phyloP scores from a whole-genome alignment of 1,140 invertebrate species.

The Brachionus plicatilis region DNA sequence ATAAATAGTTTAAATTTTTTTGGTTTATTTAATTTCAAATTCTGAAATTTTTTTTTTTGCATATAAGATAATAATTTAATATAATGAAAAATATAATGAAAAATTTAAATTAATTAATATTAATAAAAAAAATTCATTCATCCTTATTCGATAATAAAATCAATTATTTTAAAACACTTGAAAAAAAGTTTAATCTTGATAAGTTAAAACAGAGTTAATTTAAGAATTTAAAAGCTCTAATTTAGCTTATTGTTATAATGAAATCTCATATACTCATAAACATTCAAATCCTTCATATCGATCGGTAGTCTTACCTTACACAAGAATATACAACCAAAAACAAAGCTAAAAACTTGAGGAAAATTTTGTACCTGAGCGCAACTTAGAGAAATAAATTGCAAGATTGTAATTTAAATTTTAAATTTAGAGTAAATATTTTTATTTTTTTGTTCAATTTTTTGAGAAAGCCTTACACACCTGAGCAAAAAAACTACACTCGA shows the following conservation, averaged over 20 bases:
- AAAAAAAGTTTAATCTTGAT: background rate
- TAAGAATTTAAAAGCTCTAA: background rate
- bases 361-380: background rate
- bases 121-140: background rate
- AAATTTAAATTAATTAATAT: too few relatives aligned
- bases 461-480: background rate
- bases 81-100: too few relatives aligned
- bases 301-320: background rate
- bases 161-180: background rate
- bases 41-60: too few relatives aligned
- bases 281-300: background rate
- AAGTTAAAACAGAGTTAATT: background rate
- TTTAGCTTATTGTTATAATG: background rate
- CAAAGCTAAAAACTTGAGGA: background rate
- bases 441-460: background rate
- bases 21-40: too few relatives aligned
- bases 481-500: background rate
- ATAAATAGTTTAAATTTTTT: too few relatives aligned
- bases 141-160: background rate
- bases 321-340: background rate
- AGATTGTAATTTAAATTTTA: constrained; percentile 19
- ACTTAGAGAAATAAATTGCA: background rate
- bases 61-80: too few relatives aligned
- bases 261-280: background rate
- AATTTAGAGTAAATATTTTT: constrained; percentile 20